Conservation (phyloP, 2,113 vertebrate species). For the Psittacus erithacus region DNA sequence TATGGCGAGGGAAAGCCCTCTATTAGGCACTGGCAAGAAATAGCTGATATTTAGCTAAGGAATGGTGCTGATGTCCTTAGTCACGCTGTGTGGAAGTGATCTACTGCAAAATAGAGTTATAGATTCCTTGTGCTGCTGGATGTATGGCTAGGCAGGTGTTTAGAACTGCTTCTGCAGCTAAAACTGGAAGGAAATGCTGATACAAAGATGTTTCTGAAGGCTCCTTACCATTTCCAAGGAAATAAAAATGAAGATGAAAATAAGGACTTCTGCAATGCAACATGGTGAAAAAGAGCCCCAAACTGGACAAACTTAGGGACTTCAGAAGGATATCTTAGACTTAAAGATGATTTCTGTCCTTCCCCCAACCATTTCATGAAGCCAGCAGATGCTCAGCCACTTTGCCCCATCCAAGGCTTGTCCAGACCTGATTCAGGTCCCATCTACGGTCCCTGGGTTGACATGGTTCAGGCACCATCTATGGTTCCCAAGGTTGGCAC, state of each 20-base stretch:
- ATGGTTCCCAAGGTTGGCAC: not conserved
- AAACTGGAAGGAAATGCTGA: not conserved
- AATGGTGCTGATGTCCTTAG: not conserved
- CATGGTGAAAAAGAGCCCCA: fast-evolving
- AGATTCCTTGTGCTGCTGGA: not conserved
- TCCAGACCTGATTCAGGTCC: not conserved
- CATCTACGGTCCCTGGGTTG: not conserved
- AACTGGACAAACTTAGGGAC: not conserved
- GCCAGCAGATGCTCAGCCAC: not conserved
- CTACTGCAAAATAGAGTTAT: not conserved
- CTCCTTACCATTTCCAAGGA: not conserved
- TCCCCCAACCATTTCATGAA: not conserved
- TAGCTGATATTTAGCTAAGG: not conserved
- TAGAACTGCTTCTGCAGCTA: not conserved
- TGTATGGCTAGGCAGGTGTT: not conserved
- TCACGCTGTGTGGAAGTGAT: not conserved
- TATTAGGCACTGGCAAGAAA: not conserved
- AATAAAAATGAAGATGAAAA: not conserved
- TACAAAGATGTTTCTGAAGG: not conserved
- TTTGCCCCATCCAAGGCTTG: not conserved
- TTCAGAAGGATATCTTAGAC: not conserved
- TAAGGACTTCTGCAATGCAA: not conserved
- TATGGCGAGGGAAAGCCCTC: not conserved
- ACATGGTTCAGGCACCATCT: not conserved
- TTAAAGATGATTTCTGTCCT: not conserved